These are phyloP conservation scores for Atherinosoma microstoma DNA, from an alignment of 2,797 vertebrate species.

Conservation along the genomic window DNA sequence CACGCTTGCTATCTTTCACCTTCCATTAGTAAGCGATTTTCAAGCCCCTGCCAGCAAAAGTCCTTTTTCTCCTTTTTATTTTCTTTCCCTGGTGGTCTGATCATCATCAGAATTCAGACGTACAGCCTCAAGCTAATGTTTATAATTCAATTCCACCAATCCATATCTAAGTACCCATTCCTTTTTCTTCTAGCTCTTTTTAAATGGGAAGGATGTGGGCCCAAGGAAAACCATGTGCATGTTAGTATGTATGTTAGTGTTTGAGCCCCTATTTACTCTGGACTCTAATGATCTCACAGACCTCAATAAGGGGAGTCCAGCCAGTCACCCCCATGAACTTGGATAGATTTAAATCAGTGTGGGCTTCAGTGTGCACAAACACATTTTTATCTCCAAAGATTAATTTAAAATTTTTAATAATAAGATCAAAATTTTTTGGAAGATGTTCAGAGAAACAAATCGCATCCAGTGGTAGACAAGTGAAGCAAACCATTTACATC, in stretches of 20 bases:
- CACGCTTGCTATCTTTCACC: conserved; percentile 58
- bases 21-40: conserved; percentile 82
- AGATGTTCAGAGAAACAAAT: conserved; percentile 39
- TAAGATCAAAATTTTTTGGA: conserved; percentile 2
- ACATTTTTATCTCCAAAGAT: conserved; percentile 1
- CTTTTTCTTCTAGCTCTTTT: conserved; percentile 40
- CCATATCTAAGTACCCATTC: conserved; percentile 66
- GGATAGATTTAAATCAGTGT: conserved; percentile 21
- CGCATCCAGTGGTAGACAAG: neutral
- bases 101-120: conserved; percentile 63
- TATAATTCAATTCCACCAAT: conserved; percentile 79
- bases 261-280: conserved; percentile 56
- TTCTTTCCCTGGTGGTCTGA: conserved; percentile 66
- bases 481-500: conserved; percentile 35
- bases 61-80: conserved; percentile 70
- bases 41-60: conserved; percentile 70
- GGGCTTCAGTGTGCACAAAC: neutral
- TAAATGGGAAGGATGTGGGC: conserved; percentile 16
- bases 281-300: conserved; percentile 75
- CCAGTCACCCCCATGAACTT: conserved; percentile 49
- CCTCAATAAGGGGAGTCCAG: conserved; percentile 82
- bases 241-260: conserved; percentile 14
- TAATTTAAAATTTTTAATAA: neutral
- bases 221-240: conserved; percentile 29
- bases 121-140: conserved; percentile 76